Conservation (phyloP, 2,797 vertebrate species). For the Phoebastria nigripes region DNA sequence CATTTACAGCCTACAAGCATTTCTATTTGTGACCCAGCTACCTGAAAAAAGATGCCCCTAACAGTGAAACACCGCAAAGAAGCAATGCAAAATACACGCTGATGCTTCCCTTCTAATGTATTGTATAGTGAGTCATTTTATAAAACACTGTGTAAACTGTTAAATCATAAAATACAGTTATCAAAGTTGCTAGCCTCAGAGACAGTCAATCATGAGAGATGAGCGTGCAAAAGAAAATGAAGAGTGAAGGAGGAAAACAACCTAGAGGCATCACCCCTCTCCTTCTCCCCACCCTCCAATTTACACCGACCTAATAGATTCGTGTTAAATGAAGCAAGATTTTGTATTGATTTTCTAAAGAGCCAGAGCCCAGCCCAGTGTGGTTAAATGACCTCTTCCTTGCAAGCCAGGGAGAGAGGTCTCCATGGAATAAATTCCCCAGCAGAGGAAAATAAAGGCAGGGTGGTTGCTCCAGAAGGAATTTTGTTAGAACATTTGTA, state of each 20-base stretch:
- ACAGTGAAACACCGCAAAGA: background rate
- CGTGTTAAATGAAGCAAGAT: slow-evolving; percentile 51
- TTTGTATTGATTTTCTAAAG: slow-evolving; percentile 3
- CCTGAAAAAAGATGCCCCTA: background rate
- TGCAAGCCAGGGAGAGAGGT: slow-evolving; percentile 1
- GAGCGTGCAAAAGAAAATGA: background rate
- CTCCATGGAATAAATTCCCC: slow-evolving; percentile 15
- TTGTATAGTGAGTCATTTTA: background rate
- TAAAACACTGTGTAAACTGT: background rate
- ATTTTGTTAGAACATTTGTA: slow-evolving; percentile 49
- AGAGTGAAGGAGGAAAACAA: background rate
- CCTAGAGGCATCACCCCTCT: background rate
- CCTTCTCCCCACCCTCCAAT: background rate
- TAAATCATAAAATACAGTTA: background rate
- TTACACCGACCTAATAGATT: background rate
- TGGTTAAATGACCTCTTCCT: slow-evolving; percentile 18
- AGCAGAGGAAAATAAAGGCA: slow-evolving; percentile 13
- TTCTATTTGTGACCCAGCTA: background rate
- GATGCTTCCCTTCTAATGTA: background rate
- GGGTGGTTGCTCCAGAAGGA: background rate
- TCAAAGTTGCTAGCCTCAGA: background rate
- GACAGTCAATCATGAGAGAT: background rate
- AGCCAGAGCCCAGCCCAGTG: background rate
- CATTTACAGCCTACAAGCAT: background rate
- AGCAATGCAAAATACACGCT: background rate